These are phyloP conservation scores for Monopterus albus DNA, from an alignment of 2,113 vertebrate species.

Conservation along the genomic window DNA sequence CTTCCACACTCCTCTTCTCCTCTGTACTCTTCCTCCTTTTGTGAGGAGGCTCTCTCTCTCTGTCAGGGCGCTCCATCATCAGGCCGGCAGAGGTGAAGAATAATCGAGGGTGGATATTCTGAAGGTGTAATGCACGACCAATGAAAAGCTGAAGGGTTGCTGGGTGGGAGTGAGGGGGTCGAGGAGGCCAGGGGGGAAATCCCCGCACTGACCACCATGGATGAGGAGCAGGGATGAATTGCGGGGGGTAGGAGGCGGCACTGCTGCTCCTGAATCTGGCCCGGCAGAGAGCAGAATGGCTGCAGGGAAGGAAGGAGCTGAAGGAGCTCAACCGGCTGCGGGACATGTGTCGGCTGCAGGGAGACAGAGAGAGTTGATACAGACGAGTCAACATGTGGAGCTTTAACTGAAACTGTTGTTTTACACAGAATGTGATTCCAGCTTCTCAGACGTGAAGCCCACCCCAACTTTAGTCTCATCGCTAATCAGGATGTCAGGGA, in stretches of 20 bases:
- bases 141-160: neutral
- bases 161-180: slow-evolving; percentile 52
- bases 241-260: neutral
- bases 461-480: too few relatives aligned
- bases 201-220: slow-evolving; percentile 76
- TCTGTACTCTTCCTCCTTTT: slow-evolving; percentile 84
- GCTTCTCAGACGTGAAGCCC: too few relatives aligned
- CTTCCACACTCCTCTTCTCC: slow-evolving; percentile 60
- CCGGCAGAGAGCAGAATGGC: neutral
- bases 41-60: slow-evolving; percentile 80
- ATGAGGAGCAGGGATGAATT: neutral
- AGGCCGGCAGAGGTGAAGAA: slow-evolving; percentile 77
- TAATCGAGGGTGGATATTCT: neutral
- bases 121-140: neutral
- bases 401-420: too few relatives aligned
- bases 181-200: slow-evolving; percentile 62
- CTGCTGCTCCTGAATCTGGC: slow-evolving; percentile 15
- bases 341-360: slow-evolving; percentile 86
- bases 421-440: too few relatives aligned
- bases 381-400: too few relatives aligned
- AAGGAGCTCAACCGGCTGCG: slow-evolving; percentile 77
- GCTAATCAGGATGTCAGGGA: too few relatives aligned
- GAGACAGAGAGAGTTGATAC: too few relatives aligned
- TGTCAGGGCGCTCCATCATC: slow-evolving; percentile 86
- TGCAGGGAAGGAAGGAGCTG: slow-evolving; percentile 63